These are phyloP conservation scores for Nothoprocta pentlandii DNA, from an alignment of 2,113 vertebrate species.

Conservation along the genomic window DNA sequence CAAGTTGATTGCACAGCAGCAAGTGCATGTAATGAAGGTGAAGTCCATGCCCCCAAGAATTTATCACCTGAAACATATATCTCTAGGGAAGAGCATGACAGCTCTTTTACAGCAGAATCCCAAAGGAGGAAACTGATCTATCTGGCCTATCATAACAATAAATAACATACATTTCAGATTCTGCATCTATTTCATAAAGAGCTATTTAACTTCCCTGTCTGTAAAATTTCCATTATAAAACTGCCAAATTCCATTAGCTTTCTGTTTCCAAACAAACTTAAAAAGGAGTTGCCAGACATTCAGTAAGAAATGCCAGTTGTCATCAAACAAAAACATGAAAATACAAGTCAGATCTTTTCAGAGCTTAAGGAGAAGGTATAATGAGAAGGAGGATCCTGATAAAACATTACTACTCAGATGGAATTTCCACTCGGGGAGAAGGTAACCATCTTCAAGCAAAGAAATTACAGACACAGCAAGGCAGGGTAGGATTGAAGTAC, in stretches of 20 bases:
- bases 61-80: neutral
- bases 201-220: neutral
- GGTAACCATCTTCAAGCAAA: neutral
- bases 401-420: neutral
- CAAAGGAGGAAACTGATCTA: neutral
- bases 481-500: neutral
- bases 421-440: neutral
- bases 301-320: neutral
- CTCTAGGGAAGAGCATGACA: rapidly evolving
- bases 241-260: neutral
- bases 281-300: neutral
- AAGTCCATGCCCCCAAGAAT: neutral
- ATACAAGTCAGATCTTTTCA: neutral
- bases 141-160: neutral
- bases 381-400: neutral
- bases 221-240: neutral
- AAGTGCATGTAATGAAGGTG: neutral
- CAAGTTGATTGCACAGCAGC: neutral
- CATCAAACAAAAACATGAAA: neutral
- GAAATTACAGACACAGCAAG: neutral
- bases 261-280: neutral
- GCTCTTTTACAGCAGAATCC: neutral
- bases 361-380: neutral
- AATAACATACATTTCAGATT: neutral
- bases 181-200: neutral